Evolutionary conservation across 1,140 invertebrate species (phyloP), one percentile per base, ranked within the genome.

Genomic region (Phenacoccus solenopsis): DNA sequence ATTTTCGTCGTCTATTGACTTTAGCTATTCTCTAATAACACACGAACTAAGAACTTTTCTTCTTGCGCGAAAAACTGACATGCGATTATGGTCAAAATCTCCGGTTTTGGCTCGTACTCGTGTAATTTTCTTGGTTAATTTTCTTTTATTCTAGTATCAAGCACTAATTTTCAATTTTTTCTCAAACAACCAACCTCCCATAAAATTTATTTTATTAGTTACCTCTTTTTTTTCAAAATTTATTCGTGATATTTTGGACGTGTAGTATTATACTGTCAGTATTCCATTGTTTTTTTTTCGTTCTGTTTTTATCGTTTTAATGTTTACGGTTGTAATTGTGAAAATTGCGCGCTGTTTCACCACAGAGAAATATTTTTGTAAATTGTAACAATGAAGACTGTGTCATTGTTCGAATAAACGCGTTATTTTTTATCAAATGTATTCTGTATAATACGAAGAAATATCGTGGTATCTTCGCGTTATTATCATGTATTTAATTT

Each of bases 181-280:
- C 12, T 49, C 13, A 49, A 3, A 16, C 5, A 49, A 9, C 13
- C 4, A n/a, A n/a, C 38, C 12, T 49, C 38, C 38, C 20, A n/a
- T 49, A 49, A n/a, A 49, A 49, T 49, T 49, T 49, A 49, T 49
- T 49, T 49, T 49, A 49, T 49, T 49, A 49, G 38, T 49, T 49
- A 49, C 38, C 38, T 49, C 20, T n/a, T 49, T n/a, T 49, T 49
- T 10, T 16, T n/a, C 5, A 49, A 49, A 49, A 49, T 49, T 2
- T 49, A n/a, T 49, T 49, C 12, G 38, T 49, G 38, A 49, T 49
- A 49, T 49, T 49, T 49, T 49, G 38, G 38, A 49, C 38, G 38
- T 49, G 38, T 49, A 49, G 38, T 49, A 49, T 49, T 49, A 49
- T 49, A 49, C 16, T 49, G 38, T 49, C 38, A 49, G 38, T 49